Evolutionary conservation across 2,113 vertebrate species (phyloP).

Genomic region (Mixornis gularis): DNA sequence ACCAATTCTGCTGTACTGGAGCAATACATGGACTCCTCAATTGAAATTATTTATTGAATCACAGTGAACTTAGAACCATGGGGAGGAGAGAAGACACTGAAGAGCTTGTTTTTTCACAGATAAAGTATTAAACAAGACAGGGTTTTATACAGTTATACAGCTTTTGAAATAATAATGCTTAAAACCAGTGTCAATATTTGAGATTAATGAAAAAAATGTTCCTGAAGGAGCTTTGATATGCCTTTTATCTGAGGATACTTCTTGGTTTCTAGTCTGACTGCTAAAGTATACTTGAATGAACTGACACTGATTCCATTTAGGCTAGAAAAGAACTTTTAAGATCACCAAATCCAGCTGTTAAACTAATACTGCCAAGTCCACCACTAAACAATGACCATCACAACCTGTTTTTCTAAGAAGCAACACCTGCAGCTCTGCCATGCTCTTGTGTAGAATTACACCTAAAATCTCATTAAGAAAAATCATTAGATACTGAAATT

Average conservation of each 20-base stretch:
- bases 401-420: not conserved
- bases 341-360: not conserved
- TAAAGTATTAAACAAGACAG: not conserved
- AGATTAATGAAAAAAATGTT: not conserved
- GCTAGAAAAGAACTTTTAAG: not conserved
- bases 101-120: not conserved
- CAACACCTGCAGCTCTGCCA: not conserved
- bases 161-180: not conserved
- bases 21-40: not conserved
- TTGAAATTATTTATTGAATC: not conserved
- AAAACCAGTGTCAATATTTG: not conserved
- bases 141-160: not conserved
- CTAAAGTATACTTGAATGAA: not conserved
- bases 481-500: not conserved
- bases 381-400: not conserved
- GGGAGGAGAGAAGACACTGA: not conserved
- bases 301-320: not conserved
- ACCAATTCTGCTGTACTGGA: not conserved
- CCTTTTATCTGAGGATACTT: not conserved
- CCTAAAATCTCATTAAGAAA: not conserved
- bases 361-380: not conserved
- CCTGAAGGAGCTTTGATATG: not conserved
- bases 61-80: not conserved
- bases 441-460: not conserved
- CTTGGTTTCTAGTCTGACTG: not conserved